Conservation (phyloP, 2,888 invertebrate species). For the Tupiocoris notatus region DNA sequence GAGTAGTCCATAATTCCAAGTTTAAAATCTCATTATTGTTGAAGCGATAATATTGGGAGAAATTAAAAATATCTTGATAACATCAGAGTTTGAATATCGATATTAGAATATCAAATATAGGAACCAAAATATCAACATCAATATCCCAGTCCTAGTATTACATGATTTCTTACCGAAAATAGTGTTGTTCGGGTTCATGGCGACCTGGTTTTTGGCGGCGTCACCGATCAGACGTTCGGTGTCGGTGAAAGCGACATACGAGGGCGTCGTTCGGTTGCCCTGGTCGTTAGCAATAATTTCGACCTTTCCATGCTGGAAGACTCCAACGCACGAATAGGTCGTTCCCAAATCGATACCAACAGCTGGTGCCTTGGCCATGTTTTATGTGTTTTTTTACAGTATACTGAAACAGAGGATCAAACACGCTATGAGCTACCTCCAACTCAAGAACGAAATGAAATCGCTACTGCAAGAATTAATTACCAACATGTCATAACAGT, state of each 20-base stretch:
- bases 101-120: no score
- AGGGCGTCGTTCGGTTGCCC: conserved; percentile 85
- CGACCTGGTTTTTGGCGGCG: conserved; percentile 61
- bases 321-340: conserved; percentile 86
- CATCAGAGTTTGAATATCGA: no score
- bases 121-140: no score
- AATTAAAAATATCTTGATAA: no score
- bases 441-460: no score
- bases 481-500: no score
- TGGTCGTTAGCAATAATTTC: conserved; percentile 89
- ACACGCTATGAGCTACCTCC: no score
- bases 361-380: conserved; percentile 54
- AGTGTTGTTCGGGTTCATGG: conserved; percentile 86
- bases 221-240: conserved; percentile 64
- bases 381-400: conserved; percentile 3
- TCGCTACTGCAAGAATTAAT: no score
- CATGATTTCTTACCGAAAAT: conserved; percentile 67
- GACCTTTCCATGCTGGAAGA: conserved; percentile 88
- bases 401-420: no score
- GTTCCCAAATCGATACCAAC: conserved; percentile 84
- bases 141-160: not conserved
- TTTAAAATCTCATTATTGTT: no score
- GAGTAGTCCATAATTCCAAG: no score
- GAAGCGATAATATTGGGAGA: no score
- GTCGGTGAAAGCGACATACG: conserved; percentile 81